Base-by-base conservation (phyloP, 2,797 vertebrate species). In the Pseudocheirus occidentalis region DNA sequence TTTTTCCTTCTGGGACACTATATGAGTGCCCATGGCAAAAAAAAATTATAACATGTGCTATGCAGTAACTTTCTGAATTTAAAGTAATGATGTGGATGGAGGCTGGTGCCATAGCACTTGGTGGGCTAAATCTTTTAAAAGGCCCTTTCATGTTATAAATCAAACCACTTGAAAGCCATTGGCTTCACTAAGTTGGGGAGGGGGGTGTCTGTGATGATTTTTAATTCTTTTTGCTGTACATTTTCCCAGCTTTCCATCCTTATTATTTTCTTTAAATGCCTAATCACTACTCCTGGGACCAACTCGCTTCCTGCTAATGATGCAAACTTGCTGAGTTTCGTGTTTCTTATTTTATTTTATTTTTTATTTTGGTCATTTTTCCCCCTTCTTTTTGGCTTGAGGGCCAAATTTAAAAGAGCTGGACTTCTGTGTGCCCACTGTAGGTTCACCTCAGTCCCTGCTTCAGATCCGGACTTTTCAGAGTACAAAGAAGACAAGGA, bases 191-290 rank as follows among this genome's bases (percentile, higher is more conserved):
- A 97, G 95, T 93, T 92, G 90, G 24, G 24, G 24, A 73, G 73
- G 0, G 81, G 91, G 90, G 90, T 58, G 92, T 94, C 89, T 90
- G 95, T 95, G 95, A 58, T 95, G 95, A 96, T 97, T 97, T 98
- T 96, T 96, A 97, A 94, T 96, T 54, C 91, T 96, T 97, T 96
- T 97, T 96, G 40, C 81, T 96, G 87, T 90, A 66, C 34, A 91
- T 28, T 90, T 98, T 98, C 97, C 92, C 94, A 96, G 92, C 62
- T 96, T 97, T 97, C 94, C 90, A 92, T 95, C 89, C 96, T 98
- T 98, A 97, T 98, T 98, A 97, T 98, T 97, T 96, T 98, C 97
- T 96, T 98, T 98, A 98, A 98, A 98, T 97, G 97, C 97, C 95
- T 98, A 98, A 97, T 98, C 97, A 97, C 97, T 93, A 97, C 98